Conservation (phyloP, 2,113 vertebrate species). For the Spizaetus ornatus region DNA sequence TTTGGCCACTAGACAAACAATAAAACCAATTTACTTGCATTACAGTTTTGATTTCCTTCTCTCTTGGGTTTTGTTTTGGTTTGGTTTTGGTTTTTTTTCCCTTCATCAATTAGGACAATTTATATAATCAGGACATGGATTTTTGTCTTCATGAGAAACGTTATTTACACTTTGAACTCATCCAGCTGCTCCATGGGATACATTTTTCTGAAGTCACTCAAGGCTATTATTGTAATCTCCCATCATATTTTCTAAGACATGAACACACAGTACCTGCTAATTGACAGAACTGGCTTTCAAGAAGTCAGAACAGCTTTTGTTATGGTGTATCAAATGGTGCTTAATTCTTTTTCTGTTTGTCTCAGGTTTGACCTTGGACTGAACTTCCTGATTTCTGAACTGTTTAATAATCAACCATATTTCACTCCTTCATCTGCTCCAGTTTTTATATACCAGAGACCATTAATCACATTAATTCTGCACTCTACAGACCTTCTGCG, state of each 20-base stretch:
- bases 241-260: neutral
- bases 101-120: neutral
- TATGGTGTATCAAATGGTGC: neutral
- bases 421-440: neutral
- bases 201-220: neutral
- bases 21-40: neutral
- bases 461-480: neutral
- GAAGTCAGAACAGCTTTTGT: neutral
- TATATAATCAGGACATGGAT: neutral
- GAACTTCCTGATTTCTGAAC: neutral
- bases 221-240: neutral
- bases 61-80: rapidly evolving
- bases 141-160: neutral
- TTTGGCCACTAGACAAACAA: neutral
- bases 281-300: neutral
- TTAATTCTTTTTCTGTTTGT: constrained; percentile 3
- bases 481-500: neutral
- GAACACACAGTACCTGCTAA: neutral
- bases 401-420: neutral
- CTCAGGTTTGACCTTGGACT: neutral
- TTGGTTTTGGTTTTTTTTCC: rapidly evolving
- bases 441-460: neutral
- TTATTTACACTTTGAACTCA: neutral
- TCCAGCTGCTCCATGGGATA: neutral
- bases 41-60: neutral